Evolutionary conservation across 2,888 invertebrate species (phyloP), one percentile per base, ranked within the genome.

Genomic region (Platynereis dumerilii): DNA sequence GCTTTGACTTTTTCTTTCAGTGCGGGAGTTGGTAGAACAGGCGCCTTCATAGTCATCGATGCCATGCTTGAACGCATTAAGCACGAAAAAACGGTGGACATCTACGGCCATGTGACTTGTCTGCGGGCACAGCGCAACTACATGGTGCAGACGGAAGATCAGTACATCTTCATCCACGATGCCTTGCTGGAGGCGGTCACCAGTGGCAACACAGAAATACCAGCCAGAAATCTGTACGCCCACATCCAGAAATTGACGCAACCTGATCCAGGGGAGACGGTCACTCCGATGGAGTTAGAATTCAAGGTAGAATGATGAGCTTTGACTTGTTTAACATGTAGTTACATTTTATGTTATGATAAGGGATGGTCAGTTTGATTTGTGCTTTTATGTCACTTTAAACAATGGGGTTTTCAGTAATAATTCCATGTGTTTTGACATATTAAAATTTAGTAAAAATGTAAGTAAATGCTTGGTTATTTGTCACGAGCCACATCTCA

Each of bases 111-210:
- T 86, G 99, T 99, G 44, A 98, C 98, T 17, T 96, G 96, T 82
- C 88, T 99, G 71, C 89, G 99, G 68, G 96, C 98, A 27, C 99
- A 99, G 85, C 90, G 99, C 61, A 98, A 98, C 86, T 99, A 99
- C 86, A 99, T 99, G 98, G 98, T 99, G 29, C 85, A 85, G 74
- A 98, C 97, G 20, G 97, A 97, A 85, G 97, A 97, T 86, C 98
- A 99, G 85, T 99, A 99, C 86, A 94, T 98, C 73, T 99, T 99
- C 86, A 98, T 99, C 75, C 97, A 99, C 83, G 99, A 99, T 82
- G 94, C 99, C 1, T 73, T 99, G 26, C 87, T 97, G 64, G 98
- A 99, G 85, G 98, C 98, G 2, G 95, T 96, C 7, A 92, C 96
- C 69, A 96, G 96, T 81, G 98, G 97, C 0, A 91, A 91, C 78